phyloP scores from a whole-genome alignment of 2,113 vertebrate species.

The Pachypanchax playfairii region DNA sequence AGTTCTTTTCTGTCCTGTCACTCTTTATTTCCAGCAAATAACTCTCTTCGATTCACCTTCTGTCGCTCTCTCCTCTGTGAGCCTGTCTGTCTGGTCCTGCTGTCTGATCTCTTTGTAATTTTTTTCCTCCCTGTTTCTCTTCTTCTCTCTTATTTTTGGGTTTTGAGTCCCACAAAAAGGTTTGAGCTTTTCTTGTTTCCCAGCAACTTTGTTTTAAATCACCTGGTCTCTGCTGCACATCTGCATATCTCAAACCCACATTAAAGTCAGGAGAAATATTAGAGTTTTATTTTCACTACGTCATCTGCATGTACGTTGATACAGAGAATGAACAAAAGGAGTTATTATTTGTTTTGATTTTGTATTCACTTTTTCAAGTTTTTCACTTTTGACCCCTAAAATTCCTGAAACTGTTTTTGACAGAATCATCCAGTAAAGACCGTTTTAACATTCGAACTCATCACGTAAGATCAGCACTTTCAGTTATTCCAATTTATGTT shows the following conservation, averaged over 20 bases:
- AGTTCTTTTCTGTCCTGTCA: conserved; percentile 43
- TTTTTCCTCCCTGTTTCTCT: background rate
- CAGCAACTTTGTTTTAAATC: conserved; percentile 51
- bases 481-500: background rate
- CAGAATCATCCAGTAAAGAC: background rate
- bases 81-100: conserved; percentile 25
- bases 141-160: conserved; percentile 18
- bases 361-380: no score
- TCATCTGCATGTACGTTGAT: no score
- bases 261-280: background rate
- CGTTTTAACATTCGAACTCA: background rate
- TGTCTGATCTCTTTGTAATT: conserved; percentile 37
- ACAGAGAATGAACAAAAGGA: no score
- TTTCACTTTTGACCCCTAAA: no score
- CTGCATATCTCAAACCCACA: conserved; percentile 19
- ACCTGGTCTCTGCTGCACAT: background rate
- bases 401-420: background rate
- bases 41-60: conserved; percentile 30
- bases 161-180: conserved; percentile 38
- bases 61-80: conserved; percentile 22
- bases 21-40: conserved; percentile 62
- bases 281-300: no score
- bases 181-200: conserved; percentile 59
- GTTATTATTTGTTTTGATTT: no score
- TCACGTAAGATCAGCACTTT: background rate